Conservation (phyloP, 2,797 vertebrate genomes). For the Aplochiton taeniatus region DNA sequence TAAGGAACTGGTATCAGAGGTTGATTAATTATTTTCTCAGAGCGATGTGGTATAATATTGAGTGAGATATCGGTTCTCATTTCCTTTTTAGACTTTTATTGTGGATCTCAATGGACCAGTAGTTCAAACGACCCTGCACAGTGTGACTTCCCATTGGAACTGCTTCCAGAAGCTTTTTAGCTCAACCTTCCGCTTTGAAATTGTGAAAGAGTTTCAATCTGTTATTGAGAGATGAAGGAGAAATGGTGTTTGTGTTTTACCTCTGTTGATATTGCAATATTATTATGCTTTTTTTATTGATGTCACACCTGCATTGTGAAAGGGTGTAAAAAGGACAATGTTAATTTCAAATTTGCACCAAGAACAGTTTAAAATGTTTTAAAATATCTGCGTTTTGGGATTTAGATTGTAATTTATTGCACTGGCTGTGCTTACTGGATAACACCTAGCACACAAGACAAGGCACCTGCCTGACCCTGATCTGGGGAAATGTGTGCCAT, state of each 20-base stretch:
- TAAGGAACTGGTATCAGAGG: conserved; percentile 60
- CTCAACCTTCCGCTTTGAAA: conserved; percentile 62
- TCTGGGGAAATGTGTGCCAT: too few species aligned
- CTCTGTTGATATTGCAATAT: conserved; percentile 23
- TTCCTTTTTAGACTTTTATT: conserved; percentile 66
- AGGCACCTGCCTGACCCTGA: too few species aligned
- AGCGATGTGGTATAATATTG: conserved; percentile 67
- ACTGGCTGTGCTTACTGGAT: too few species aligned
- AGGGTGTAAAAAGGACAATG: conserved; percentile 1
- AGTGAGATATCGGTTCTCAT: conserved; percentile 68
- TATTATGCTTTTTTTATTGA: conserved; percentile 17
- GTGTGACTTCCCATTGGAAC: conserved; percentile 62
- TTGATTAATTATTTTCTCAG: conserved; percentile 71
- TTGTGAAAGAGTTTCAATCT: conserved; percentile 66
- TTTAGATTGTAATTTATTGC: too few species aligned
- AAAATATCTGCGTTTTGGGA: too few species aligned
- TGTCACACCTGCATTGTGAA: conserved; percentile 25
- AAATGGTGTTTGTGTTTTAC: conserved; percentile 37
- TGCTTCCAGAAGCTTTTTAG: conserved; percentile 57
- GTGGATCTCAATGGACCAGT: conserved; percentile 67
- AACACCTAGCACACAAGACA: too few species aligned
- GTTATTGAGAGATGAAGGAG: conserved; percentile 60
- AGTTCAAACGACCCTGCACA: conserved; percentile 71
- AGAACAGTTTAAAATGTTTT: too few species aligned
- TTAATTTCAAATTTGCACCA: background rate